Evolutionary conservation across 2,113 vertebrate species (phyloP).

Genomic region (Hyla sarda): DNA sequence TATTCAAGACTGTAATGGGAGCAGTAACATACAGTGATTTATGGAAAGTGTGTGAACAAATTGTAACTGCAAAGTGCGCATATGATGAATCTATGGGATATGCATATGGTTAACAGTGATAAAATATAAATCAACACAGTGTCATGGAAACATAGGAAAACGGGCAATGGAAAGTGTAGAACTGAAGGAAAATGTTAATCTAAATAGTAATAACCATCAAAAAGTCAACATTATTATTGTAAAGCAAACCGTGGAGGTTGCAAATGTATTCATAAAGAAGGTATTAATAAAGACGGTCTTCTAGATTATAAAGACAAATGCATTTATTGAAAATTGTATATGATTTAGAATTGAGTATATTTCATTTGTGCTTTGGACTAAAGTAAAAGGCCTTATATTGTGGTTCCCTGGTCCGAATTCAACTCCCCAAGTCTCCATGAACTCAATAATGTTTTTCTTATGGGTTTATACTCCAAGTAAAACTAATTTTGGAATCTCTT

Average conservation of each 20-base stretch:
- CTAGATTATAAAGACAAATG: background rate
- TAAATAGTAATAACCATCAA: background rate
- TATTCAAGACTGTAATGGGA: constrained; percentile 9
- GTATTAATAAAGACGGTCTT: too few relatives aligned
- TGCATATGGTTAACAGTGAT: background rate
- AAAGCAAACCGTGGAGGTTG: background rate
- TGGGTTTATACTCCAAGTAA: background rate
- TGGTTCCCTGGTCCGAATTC: background rate
- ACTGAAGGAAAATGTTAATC: background rate
- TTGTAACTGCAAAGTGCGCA: background rate
- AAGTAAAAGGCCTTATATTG: background rate
- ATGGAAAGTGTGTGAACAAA: background rate
- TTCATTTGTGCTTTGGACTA: background rate
- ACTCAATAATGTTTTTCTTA: background rate
- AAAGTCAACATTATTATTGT: background rate
- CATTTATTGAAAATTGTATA: background rate
- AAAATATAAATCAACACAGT: background rate
- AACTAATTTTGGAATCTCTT: background rate
- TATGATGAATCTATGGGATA: background rate
- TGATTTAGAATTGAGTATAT: background rate
- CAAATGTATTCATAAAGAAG: background rate
- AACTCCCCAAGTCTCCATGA: background rate
- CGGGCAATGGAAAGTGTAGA: too few relatives aligned
- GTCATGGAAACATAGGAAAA: background rate
- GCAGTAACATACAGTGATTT: constrained; percentile 19